phyloP scores from a whole-genome alignment of 1,140 invertebrate species.

The Drosophila nasuta region DNA sequence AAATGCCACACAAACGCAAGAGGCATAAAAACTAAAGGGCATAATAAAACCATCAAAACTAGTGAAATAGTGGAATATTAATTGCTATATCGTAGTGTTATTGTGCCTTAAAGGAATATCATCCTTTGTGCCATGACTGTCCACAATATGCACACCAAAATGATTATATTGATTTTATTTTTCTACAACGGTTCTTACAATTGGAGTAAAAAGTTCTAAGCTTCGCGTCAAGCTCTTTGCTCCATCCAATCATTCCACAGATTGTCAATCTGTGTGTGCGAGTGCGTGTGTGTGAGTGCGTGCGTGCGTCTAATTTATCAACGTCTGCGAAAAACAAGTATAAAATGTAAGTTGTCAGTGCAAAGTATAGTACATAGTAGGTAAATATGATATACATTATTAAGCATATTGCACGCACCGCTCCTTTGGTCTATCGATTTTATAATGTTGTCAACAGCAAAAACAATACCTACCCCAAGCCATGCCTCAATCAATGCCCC shows the following conservation, averaged over 20 bases:
- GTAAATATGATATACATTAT: background rate
- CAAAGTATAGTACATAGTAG: background rate
- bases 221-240: background rate
- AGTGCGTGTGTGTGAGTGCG: constrained; percentile 23
- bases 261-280: constrained; percentile 28
- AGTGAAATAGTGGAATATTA: constrained; percentile 4
- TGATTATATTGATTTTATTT: constrained; percentile 85
- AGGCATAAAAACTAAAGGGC: constrained; percentile 69
- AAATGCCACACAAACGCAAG: constrained; percentile 78
- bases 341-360: constrained; percentile 53
- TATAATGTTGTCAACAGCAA: constrained; percentile 42
- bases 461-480: constrained; percentile 15
- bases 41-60: constrained; percentile 1
- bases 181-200: constrained; percentile 85
- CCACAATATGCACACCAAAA: constrained; percentile 80
- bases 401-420: background rate
- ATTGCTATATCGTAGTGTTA: constrained; percentile 14
- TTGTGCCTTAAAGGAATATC: constrained; percentile 48
- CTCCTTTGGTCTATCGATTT: constrained; percentile 64
- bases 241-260: constrained; percentile 31
- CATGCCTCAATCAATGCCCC: background rate
- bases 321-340: background rate
- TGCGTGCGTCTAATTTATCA: constrained; percentile 19
- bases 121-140: constrained; percentile 70
- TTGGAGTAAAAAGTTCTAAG: constrained; percentile 84